Evolutionary conservation across 2,113 vertebrate genomes (phyloP), one percentile per base, ranked within the genome.

Genomic region (Rhynchopsitta pachyrhyncha): DNA sequence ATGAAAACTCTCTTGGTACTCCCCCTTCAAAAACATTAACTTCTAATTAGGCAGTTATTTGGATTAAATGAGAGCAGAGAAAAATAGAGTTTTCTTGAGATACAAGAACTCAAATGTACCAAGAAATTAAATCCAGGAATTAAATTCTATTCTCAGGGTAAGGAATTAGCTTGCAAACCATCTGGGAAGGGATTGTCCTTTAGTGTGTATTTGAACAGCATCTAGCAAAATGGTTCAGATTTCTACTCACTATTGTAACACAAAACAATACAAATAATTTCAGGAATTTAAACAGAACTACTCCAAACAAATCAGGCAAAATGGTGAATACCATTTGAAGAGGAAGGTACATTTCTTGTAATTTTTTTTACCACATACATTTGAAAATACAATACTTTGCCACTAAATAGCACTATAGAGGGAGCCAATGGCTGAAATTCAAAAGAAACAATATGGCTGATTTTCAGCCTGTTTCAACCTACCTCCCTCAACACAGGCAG

Each of bases 51-150:
- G 12, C 70, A 84, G 53, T 78, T 68, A 89, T 62, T 73, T 4
- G 20, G 31, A 76, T 76, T 92, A 92, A 96, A 86, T 69, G 46
- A 89, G 67, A 94, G 82, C 31, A 84, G 60, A 66, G 35, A 44
- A 94, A 92, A 90, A 75, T 3, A 20, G 52, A n/a, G 24, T 82
- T 96, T 94, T 86, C 44, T 68, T 66, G 76, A 90, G 69, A 78
- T 87, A 49, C n/a, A 91, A 92, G 44, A 87, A 69, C 31, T 82
- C 77, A 73, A 91, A 87, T 41, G 28, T 80, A 87, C 67, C 67
- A 91, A 93, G 46, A 94, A 91, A 85, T 79, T 59, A 96, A 92
- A 90, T 79, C 69, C 81, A 91, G 92, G 88, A 94, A 94, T 90
- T 68, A 47, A 94, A 93, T 89, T 86, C 50, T 86, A 47, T 81